Base-by-base conservation (phyloP, 2,888 invertebrate species). In the Sphaeridia pumilis region DNA sequence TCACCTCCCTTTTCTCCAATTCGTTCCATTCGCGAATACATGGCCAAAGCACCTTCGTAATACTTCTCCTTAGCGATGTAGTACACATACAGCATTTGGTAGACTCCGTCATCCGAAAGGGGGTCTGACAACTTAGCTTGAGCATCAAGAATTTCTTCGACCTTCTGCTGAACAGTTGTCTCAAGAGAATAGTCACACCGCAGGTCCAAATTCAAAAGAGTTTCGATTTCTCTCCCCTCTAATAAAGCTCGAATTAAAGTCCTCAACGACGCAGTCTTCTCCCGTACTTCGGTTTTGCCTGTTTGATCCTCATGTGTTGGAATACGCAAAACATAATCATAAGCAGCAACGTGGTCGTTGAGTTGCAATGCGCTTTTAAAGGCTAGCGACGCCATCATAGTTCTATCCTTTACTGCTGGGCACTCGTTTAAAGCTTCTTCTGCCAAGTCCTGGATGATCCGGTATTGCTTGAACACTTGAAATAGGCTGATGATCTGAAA, bases 121-220 rank as follows among this genome's bases (percentile, higher is more conserved):
- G 65, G 65, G 42, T 65, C 61, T 2, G 63, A 61, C 2, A 65
- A 38, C 46, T 61, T 59, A 1, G 65, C 63, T 28, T 63, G 65
- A 21, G 58, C 55, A 38, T 52, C 55, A 4, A 65, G 50, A 51
- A 65, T 60, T 5, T 57, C 56, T 53, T 65, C 65, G 2, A 65
- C 59, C 41, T 63, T 58, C 17, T 60, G 57, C 24, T 60, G 27
- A 5, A 60, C 56, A 7, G 45, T 56, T 25, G 36, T 36, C 17
- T 49, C 46, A 20, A 57, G 55, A 20, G 52, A 50, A 14, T 52
- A 49, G 24, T 58, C 58, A 14, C 17, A 38, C n/a, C 51, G 47
- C 46, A 62, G 49, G 49, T 58, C 53, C 21, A 65, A 50, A 10
- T 22, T 43, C 27, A 65, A 50, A 4, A 65, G 46, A 3, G 58